phyloP scores from a whole-genome alignment of 2,113 vertebrate species.

The Misgurnus anguillicaudatus region DNA sequence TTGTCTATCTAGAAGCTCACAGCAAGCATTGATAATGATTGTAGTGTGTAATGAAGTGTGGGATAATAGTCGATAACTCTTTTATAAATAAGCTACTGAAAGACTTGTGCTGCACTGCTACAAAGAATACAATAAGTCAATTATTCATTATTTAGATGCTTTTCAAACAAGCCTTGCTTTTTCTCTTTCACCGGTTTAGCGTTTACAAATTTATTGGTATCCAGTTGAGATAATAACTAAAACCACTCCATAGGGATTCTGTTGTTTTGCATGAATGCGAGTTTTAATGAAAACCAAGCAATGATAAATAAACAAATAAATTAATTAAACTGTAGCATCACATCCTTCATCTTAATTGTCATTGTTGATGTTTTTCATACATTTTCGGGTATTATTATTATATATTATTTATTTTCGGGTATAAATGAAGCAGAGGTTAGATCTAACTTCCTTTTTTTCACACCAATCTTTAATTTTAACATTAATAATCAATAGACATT shows the following conservation, averaged over 20 bases:
- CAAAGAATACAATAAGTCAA: constrained; percentile 45
- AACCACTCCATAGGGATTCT: constrained; percentile 34
- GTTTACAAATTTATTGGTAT: constrained; percentile 44
- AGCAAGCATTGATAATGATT: constrained; percentile 48
- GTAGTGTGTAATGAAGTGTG: constrained; percentile 50
- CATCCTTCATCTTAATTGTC: background rate
- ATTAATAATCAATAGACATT: too few species aligned
- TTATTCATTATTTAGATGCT: constrained; percentile 36
- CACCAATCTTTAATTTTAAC: too few species aligned
- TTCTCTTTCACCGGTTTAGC: constrained; percentile 29
- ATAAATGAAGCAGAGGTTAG: too few species aligned
- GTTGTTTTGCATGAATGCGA: constrained; percentile 38
- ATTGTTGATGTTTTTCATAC: background rate
- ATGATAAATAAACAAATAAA: background rate
- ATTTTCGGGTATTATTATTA: too few species aligned
- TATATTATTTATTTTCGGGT: background rate
- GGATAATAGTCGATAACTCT: constrained; percentile 54
- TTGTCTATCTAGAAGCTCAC: background rate
- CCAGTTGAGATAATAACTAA: constrained; percentile 50
- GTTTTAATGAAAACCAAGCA: constrained; percentile 52
- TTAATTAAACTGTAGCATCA: too few species aligned
- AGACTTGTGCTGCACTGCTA: constrained; percentile 38
- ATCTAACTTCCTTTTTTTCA: too few species aligned
- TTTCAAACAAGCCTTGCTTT: constrained; percentile 30
- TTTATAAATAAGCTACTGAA: constrained; percentile 51